Conservation (phyloP, 92 coral and sea anemone genomes). For the Isaurus tuberculatus region DNA sequence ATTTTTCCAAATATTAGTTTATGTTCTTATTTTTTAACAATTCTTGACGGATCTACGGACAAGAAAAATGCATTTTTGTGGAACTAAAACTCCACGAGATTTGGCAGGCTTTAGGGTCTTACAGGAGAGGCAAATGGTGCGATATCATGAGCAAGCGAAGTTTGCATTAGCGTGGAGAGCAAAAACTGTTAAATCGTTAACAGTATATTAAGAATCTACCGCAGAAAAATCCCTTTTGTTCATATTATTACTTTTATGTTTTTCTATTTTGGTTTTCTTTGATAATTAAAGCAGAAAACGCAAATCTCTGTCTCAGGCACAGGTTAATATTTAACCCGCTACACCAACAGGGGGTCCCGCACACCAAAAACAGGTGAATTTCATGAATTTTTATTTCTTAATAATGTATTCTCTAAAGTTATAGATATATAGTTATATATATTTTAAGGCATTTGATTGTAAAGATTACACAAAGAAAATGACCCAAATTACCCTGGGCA, state of each 20-base stretch:
- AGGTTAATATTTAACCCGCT: neutral
- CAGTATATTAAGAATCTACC: neutral
- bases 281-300: neutral
- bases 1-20: too few relatives aligned
- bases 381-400: neutral
- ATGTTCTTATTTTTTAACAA: too few relatives aligned
- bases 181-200: neutral
- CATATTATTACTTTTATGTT: neutral
- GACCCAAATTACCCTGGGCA: constrained; percentile 22
- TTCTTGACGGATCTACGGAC: too few relatives aligned
- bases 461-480: neutral
- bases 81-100: too few relatives aligned
- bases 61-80: too few relatives aligned
- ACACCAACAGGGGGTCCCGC: neutral
- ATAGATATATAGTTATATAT: neutral
- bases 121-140: constrained; percentile 1
- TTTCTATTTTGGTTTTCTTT: neutral
- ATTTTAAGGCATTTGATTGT: constrained; percentile 1
- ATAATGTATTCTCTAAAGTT: neutral
- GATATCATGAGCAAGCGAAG: neutral
- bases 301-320: constrained; percentile 1
- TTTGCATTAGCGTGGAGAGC: neutral
- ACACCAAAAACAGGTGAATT: constrained; percentile 3
- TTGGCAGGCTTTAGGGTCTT: neutral
- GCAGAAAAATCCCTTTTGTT: neutral